Base-by-base conservation (phyloP, 2,888 invertebrate species). In the Elmis aenea region DNA sequence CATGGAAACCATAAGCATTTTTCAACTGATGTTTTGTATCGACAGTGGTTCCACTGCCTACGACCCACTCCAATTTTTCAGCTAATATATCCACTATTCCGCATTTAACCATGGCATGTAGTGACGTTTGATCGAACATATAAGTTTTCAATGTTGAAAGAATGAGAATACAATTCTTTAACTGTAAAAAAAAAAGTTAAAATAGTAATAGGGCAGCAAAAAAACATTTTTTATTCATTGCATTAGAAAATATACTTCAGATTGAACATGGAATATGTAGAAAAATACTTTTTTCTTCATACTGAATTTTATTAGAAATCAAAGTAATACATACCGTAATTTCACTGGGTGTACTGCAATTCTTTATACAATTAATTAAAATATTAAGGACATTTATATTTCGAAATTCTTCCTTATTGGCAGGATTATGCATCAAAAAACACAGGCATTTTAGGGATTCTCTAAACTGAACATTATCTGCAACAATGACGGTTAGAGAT, bases 381-480 rank as follows among this genome's bases (percentile, higher is more conserved):
- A 57, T 34, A 0, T 55, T 52, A 12, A 62, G 48, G 14, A 54
- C 51, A 18, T 51, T 52, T 2, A 50, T 54, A 21, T 58, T 56
- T 12, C 55, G 45, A 9, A 57, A 50, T 6, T 35, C 41, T 32
- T 51, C 55, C 29, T 62, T 49, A 37, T 58, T 59, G 5, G 52
- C 51, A 1, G 63, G 61, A 39, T 61, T 48, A 4, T 62, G 59
- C 23, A 61, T 46, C 11, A 66, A 45, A 28, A 48, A 55, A 37
- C 63, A 63, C 14, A 65, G 39, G 42, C 63, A 65, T 13, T 55
- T 54, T 13, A 67, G 51, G 40, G 60, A 62, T 40, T 63, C 61
- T 8, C 37, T 31, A 31, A 46, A 39, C 3, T 26, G 5, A 5
- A 6, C 18, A 18, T 8, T 8, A 18, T 8, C 18, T 18, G 18